These are phyloP conservation scores for Caradrina clavipalpis DNA, from an alignment of 2,888 invertebrate genomes.

Conservation along the genomic window DNA sequence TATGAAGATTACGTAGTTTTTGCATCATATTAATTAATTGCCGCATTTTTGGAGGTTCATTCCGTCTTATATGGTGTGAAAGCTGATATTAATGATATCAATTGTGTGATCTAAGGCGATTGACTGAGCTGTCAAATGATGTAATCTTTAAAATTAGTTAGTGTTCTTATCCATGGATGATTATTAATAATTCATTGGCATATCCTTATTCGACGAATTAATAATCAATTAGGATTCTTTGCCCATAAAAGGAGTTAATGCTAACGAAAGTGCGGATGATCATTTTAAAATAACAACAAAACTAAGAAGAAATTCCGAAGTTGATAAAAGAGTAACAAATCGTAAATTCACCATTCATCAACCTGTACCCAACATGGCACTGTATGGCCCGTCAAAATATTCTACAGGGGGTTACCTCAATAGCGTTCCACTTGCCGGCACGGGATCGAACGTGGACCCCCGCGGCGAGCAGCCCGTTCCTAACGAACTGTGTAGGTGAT, in stretches of 20 bases:
- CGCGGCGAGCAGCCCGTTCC: slow-evolving; percentile 83
- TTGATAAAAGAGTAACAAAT: slow-evolving; percentile 50
- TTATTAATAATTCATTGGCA: slow-evolving; percentile 31
- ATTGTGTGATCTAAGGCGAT: slow-evolving; percentile 39
- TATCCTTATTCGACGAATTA: slow-evolving; percentile 28
- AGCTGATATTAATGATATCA: slow-evolving; percentile 50
- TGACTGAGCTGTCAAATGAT: slow-evolving; percentile 38
- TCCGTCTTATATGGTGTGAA: slow-evolving; percentile 49
- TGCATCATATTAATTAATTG: slow-evolving; percentile 51
- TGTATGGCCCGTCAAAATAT: slow-evolving; percentile 87
- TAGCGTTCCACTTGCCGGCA: slow-evolving; percentile 84
- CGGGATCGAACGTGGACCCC: slow-evolving; percentile 87
- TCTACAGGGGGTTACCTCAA: slow-evolving; percentile 85
- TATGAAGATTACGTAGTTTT: slow-evolving; percentile 58
- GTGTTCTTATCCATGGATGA: slow-evolving; percentile 13
- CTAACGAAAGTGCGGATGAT: slow-evolving; percentile 16
- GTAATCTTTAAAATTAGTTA: slow-evolving; percentile 44
- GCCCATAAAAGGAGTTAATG: slow-evolving; percentile 10
- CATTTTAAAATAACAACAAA: slow-evolving; percentile 13
- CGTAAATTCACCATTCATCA: slow-evolving; percentile 80
- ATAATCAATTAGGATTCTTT: slow-evolving; percentile 30
- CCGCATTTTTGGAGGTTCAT: slow-evolving; percentile 36
- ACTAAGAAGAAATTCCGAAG: slow-evolving; percentile 40
- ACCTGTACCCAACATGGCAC: slow-evolving; percentile 76
- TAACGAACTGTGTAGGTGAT: slow-evolving; percentile 86